phyloP scores from a whole-genome alignment of 2,888 invertebrate genomes.

The Pandemis cinnamomeana region DNA sequence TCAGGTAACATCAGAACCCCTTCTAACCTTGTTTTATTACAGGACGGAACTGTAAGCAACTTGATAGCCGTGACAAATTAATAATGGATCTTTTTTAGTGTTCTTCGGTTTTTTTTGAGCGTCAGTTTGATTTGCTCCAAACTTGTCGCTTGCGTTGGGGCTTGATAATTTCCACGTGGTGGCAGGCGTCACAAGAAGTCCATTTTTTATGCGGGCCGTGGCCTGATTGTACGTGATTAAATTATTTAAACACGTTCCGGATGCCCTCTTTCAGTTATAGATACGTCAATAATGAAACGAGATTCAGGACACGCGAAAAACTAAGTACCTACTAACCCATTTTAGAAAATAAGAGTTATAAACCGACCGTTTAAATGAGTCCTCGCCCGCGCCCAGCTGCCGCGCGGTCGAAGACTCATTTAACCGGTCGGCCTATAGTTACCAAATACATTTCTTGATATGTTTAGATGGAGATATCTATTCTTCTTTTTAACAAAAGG shows the following conservation, averaged over 20 bases:
- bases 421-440: not conserved
- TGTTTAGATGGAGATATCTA: not conserved
- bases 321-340: not conserved
- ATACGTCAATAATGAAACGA: not conserved
- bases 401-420: too few species aligned
- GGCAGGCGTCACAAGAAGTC: not conserved
- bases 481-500: not conserved
- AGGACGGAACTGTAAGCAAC: too few species aligned
- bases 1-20: slow-evolving; percentile 82
- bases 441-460: not conserved
- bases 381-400: too few species aligned
- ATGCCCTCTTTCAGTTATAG: not conserved
- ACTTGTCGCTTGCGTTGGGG: too few species aligned
- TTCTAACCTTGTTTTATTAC: not conserved
- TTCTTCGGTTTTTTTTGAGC: too few species aligned
- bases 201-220: not conserved
- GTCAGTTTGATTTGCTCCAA: too few species aligned
- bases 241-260: not conserved
- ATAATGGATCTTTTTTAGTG: too few species aligned
- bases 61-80: too few species aligned
- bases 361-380: too few species aligned
- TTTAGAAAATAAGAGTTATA: not conserved
- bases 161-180: not conserved
- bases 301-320: not conserved
- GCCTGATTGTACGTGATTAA: slow-evolving; percentile 1